Base-by-base conservation (phyloP, 2,113 vertebrate genomes). In the Chrysochloris asiatica region DNA sequence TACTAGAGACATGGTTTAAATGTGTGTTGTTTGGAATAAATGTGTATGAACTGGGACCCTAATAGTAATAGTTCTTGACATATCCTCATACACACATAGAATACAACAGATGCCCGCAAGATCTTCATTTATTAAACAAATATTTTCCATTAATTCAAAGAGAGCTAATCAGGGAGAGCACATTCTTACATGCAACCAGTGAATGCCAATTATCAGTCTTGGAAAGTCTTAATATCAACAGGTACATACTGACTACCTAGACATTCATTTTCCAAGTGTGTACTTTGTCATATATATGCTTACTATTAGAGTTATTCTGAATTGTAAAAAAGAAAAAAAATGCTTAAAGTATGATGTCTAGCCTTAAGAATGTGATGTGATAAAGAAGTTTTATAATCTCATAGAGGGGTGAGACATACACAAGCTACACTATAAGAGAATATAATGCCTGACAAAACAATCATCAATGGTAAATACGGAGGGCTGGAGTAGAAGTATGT, bases 81-180 rank as follows among this genome's bases (percentile, higher is more conserved):
- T n/a, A n/a, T n/a, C n/a, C n/a, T n/a, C n/a, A n/a, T n/a, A n/a
- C 33, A 84, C 26, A 83, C 36, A 77, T 30, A 85, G 87, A 96
- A 90, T 86, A 83, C 17, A 95, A 80, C 71, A 83, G 67, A 85
- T 94, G 50, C 61, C 77, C 73, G 45, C 75, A 89, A 56, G 26
- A 90, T 91, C 84, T 92, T 71, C 38, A 43, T 43, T 63, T 95
- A n/a, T 90, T 95, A 86, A 84, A 72, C 16, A 90, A 86, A 36
- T 86, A 30, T 28, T 94, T 86, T 69, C 59, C 69, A 79, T 14
- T 8, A 56, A 28, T 69, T 30, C 24, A 89, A 93, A 94, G 72
- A 3, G 19, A 14, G 50, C 19, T 95, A 83, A 92, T 83, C 36
- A 47, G 47, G 21, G 41, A 80, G 30, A 81, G 17, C 56, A 47